A percentile compares a stretch with the other conserved stretches of the same genome.
phyloP scores from a whole-genome alignment of 35 echinoderm and acorn worm genomes.

The Hemicentrotus pulcherrimus region DNA sequence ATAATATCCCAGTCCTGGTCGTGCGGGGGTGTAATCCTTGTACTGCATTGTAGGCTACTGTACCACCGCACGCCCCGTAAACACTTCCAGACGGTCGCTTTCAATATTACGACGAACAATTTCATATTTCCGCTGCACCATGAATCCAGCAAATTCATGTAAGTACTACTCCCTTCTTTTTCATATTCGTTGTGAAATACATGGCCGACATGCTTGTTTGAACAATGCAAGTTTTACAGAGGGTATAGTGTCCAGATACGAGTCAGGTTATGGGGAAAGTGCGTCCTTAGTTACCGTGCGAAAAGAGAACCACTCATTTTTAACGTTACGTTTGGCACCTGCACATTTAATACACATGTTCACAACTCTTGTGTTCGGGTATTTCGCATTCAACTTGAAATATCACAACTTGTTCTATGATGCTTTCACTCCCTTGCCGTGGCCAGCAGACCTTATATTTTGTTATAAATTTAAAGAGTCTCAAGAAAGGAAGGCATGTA shows the following conservation, averaged over 20 bases:
- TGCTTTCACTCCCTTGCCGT: too few relatives aligned
- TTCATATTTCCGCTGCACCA: not conserved
- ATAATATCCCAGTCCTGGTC: not conserved
- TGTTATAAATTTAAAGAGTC: too few relatives aligned
- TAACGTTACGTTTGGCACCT: not conserved
- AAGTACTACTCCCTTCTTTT: not conserved
- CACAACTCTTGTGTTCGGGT: too few relatives aligned
- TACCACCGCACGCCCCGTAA: not conserved
- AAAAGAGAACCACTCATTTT: not conserved
- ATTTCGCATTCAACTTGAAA: too few relatives aligned
- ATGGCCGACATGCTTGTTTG: not conserved
- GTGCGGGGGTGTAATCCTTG: not conserved
- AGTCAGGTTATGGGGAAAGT: not conserved
- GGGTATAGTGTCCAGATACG: not conserved
- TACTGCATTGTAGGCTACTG: not conserved
- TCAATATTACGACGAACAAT: not conserved
- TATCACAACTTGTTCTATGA: too few relatives aligned
- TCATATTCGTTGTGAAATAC: not conserved
- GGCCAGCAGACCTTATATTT: too few relatives aligned
- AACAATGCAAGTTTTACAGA: not conserved
- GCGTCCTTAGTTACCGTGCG: constrained; percentile 7
- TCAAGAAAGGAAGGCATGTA: too few relatives aligned
- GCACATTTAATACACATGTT: too few relatives aligned
- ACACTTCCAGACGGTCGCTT: not conserved
- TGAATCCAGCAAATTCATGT: not conserved